Conservation (phyloP, 2,888 invertebrate species). For the Asteroscopus sphinx region DNA sequence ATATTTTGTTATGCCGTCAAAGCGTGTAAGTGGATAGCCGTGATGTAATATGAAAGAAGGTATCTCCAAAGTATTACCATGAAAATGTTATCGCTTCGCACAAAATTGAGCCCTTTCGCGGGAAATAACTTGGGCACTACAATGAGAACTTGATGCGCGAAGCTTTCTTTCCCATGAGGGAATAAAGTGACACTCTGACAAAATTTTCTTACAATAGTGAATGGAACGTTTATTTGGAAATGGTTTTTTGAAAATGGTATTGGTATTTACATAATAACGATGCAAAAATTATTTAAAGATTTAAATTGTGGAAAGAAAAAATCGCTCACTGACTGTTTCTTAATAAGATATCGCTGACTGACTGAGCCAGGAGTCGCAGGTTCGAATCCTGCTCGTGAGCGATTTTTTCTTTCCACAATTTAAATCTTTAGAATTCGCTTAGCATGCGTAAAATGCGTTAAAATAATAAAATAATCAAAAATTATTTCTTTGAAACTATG, state of each 20-base stretch:
- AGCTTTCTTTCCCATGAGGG: conserved; percentile 58
- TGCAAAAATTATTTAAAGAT: too few species aligned
- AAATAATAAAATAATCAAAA: too few species aligned
- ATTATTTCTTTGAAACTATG: too few species aligned
- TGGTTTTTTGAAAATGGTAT: conserved; percentile 18
- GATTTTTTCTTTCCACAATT: too few species aligned
- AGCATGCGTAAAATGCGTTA: too few species aligned
- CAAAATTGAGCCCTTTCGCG: conserved; percentile 74
- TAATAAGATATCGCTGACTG: too few species aligned
- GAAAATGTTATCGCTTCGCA: conserved; percentile 77
- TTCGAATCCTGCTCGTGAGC: too few species aligned
- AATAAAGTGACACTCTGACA: conserved; percentile 61
- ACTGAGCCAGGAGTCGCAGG: too few species aligned
- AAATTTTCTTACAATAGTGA: conserved; percentile 41
- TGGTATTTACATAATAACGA: too few species aligned
- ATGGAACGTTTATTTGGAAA: conserved; percentile 14
- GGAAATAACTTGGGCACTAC: conserved; percentile 71
- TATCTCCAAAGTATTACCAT: conserved; percentile 74
- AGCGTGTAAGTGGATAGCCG: conserved; percentile 58
- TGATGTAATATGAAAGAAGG: conserved; percentile 66
- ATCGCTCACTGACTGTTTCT: too few species aligned
- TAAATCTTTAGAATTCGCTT: too few species aligned
- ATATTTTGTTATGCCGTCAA: conserved; percentile 59
- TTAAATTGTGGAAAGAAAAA: too few species aligned
- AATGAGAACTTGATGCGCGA: conserved; percentile 64